phyloP scores from a whole-genome alignment of 2,888 invertebrate species.

The Malacosoma neustria region DNA sequence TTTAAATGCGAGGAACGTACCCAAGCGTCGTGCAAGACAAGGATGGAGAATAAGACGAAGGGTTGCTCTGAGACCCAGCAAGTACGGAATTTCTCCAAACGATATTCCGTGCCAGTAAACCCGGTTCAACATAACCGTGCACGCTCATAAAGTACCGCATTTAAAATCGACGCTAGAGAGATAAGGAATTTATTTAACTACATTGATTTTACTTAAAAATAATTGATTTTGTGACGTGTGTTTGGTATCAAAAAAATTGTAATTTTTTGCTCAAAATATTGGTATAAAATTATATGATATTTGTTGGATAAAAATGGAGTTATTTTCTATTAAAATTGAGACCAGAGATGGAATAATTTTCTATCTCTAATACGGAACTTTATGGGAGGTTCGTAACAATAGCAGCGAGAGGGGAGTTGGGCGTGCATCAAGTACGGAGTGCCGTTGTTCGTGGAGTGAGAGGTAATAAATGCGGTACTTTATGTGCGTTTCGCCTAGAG shows the following conservation, averaged over 20 bases:
- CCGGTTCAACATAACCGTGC: conserved; percentile 54
- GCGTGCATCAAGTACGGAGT: conserved; percentile 58
- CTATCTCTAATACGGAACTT: conserved; percentile 48
- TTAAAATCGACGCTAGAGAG: conserved; percentile 71
- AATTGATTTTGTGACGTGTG: conserved; percentile 5
- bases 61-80: conserved; percentile 71
- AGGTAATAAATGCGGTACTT: conserved; percentile 60
- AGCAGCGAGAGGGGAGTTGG: conserved; percentile 70
- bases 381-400: conserved; percentile 71
- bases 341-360: conserved; percentile 65
- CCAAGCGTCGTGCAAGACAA: conserved; percentile 71
- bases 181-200: conserved; percentile 67
- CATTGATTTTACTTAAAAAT: conserved; percentile 16
- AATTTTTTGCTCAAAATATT: conserved; percentile 39
- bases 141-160: conserved; percentile 66
- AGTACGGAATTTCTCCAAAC: conserved; percentile 49
- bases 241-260: conserved; percentile 47
- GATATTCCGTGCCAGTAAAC: conserved; percentile 31
- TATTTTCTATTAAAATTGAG: conserved; percentile 36
- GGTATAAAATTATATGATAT: conserved; percentile 19
- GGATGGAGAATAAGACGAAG: conserved; percentile 76
- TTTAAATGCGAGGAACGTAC: conserved; percentile 54
- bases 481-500: conserved; percentile 70
- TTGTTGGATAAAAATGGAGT: conserved; percentile 13
- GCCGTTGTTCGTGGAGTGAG: conserved; percentile 39